Conservation (phyloP, 2,888 invertebrate species). For the Pilophorus perplexus region DNA sequence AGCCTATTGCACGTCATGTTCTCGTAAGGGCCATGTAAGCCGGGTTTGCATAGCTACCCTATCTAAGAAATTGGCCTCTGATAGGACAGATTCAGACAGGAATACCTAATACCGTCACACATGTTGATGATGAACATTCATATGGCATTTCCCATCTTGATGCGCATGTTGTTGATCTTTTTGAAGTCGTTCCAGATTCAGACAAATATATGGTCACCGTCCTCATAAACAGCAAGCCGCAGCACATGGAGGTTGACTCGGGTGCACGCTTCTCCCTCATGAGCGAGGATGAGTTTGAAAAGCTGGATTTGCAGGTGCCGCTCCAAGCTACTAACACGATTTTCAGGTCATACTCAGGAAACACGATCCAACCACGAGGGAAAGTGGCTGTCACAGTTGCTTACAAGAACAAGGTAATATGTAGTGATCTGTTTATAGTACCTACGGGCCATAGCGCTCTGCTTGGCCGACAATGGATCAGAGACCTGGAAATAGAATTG, state of each 20-base stretch:
- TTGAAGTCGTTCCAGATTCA: neutral
- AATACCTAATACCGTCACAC: neutral
- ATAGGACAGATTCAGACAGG: neutral
- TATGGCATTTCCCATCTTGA: neutral
- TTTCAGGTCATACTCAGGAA: conserved; percentile 12
- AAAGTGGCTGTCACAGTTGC: conserved; percentile 5
- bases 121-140: neutral
- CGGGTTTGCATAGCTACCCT: conserved; percentile 10
- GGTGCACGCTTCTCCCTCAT: conserved; percentile 6
- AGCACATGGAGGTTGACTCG: conserved; percentile 18
- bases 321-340: neutral
- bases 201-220: conserved; percentile 37
- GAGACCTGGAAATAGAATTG: conserved; percentile 22
- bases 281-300: neutral
- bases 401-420: neutral
- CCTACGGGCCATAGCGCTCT: conserved; percentile 34
- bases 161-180: neutral
- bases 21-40: neutral
- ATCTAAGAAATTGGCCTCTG: neutral
- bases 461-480: conserved; percentile 26
- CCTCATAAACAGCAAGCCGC: conserved; percentile 10
- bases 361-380: conserved; percentile 21
- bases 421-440: conserved; percentile 23
- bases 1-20: neutral
- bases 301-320: conserved; percentile 8